These are phyloP conservation scores for Neomorphus geoffroyi DNA, from an alignment of 2,797 vertebrate genomes.

Conservation along the genomic window DNA sequence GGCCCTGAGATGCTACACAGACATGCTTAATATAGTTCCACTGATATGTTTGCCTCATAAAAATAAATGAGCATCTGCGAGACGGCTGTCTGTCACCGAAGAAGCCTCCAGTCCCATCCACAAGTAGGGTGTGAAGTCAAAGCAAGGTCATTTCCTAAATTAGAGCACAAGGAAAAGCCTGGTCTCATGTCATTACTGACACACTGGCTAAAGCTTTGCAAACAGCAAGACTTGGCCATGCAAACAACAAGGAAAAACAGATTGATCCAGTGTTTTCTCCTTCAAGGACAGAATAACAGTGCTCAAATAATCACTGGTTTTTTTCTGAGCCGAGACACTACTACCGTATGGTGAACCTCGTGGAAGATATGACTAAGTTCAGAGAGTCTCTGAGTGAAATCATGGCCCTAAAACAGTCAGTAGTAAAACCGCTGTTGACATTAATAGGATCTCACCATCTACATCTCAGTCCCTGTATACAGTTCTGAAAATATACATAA, in stretches of 20 bases:
- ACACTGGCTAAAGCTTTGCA: background rate
- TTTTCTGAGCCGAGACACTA: background rate
- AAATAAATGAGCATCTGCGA: constrained; percentile 1
- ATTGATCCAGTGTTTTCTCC: background rate
- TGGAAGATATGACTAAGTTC: constrained; percentile 16
- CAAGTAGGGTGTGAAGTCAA: constrained; percentile 32
- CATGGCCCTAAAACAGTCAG: background rate
- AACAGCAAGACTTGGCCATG: background rate
- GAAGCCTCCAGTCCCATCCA: background rate
- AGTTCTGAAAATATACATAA: constrained; percentile 15
- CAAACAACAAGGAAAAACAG: background rate
- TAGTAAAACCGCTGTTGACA: background rate
- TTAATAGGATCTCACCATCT: background rate
- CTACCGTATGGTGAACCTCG: background rate
- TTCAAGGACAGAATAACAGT: background rate
- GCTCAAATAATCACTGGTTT: background rate
- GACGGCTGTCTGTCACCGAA: constrained; percentile 24
- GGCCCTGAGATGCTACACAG: background rate
- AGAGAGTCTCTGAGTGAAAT: background rate
- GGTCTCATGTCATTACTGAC: rapidly evolving
- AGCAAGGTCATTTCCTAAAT: constrained; percentile 34
- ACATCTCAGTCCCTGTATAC: background rate
- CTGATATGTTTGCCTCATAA: background rate
- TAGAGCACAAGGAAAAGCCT: background rate
- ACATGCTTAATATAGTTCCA: background rate